A percentile compares a stretch with the other conserved stretches of the same genome.
Evolutionary conservation across 2,113 vertebrate species (phyloP).

Genomic region (Monopterus albus): DNA sequence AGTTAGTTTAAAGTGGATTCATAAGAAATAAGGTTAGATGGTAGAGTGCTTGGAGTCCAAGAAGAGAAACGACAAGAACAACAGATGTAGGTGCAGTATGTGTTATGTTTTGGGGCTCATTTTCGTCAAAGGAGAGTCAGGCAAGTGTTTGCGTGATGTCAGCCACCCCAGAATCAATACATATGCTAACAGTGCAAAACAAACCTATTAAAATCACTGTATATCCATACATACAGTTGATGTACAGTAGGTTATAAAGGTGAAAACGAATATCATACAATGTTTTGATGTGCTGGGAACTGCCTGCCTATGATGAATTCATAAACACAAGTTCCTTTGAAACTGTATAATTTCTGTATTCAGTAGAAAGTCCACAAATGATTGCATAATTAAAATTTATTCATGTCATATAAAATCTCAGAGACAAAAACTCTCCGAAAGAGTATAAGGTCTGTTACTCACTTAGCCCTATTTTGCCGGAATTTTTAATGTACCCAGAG

Average conservation of each 20-base stretch:
- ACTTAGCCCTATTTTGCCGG: slow-evolving; percentile 13
- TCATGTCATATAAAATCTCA: neutral
- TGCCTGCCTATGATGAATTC: no score
- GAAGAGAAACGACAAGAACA: no score
- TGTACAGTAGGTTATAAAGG: no score
- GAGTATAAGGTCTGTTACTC: slow-evolving; percentile 25
- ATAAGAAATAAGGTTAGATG: neutral
- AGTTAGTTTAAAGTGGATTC: neutral
- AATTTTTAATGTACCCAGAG: slow-evolving; percentile 36
- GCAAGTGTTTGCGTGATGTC: neutral
- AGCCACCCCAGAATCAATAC: neutral
- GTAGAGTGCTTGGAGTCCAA: neutral
- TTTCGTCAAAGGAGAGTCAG: neutral
- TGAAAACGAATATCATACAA: no score
- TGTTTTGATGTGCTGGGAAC: neutral
- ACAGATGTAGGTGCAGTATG: neutral
- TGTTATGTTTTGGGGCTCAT: neutral
- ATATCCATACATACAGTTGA: neutral
- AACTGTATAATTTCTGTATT: no score
- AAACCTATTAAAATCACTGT: neutral
- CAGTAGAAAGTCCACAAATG: neutral
- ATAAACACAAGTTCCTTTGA: no score
- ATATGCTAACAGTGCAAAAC: neutral
- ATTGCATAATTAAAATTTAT: neutral
- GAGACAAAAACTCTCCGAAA: slow-evolving; percentile 30